Evolutionary conservation across 2,888 invertebrate genomes (phyloP), one percentile per base, ranked within the genome.

Genomic region (Sarcophaga rosellei): DNA sequence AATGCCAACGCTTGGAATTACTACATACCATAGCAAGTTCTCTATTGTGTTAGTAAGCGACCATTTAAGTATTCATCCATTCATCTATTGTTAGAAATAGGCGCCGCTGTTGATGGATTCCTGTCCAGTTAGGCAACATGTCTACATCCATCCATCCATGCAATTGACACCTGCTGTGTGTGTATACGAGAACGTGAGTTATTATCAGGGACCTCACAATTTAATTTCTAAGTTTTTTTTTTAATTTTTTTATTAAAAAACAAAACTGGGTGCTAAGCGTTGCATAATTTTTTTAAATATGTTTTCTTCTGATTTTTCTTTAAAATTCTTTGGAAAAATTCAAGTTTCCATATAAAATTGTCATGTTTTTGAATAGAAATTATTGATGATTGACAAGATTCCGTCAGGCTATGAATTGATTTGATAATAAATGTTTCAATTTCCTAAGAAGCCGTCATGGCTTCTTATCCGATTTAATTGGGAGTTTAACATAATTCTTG

Each of bases 61-160:
- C 47, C 65, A 66, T 15, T 0, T 1, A 47, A 78, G 76, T 69
- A 65, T 75, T 68, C 61, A 12, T 17, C 75, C 80, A 81, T 84
- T 74, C 82, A 80, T 73, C 90, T 87, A 81, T 84, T 84, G 81
- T 70, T 79, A 61, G 69, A 44, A 61, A 86, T 88, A 91, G 91
- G 92, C 92, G 91, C 91, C 92, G 91, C 90, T 90, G 90, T 90
- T 91, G 91, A 92, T 91, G 91, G 90, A 89, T 92, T 90, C 88
- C 86, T 89, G 88, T 86, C 85, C 82, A 85, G 73, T 76, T 76
- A n/a, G 82, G 80, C 80, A 85, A 82, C 80, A 85, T 87, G 76
- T 88, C 78, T 84, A 74, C 81, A 90, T 83, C 81, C 72, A 90
- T 83, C 81, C 72, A 57, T 45, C 59, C 53, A 88, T 88, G 90